Base-by-base conservation (phyloP, 2,113 vertebrate species). In the Solea solea region DNA sequence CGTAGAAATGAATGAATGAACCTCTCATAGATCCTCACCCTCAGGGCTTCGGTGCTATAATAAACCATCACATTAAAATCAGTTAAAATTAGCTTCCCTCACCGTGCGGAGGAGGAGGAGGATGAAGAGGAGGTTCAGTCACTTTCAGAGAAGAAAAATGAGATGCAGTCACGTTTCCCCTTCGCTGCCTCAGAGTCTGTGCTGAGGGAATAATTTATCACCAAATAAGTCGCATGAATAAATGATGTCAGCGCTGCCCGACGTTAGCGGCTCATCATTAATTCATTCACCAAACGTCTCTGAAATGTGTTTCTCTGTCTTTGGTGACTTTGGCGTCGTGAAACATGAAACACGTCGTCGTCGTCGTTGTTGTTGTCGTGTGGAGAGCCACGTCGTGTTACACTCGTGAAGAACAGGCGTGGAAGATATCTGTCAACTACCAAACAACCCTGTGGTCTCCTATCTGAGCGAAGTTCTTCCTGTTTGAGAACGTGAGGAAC, bases 121-220 rank as follows among this genome's bases (percentile, higher is more conserved):
- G n/a, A n/a, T n/a, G n/a, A n/a, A n/a, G n/a, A n/a, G n/a, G 45
- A 48, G 45, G 45, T 14, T 48, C 45, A 48, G 10, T 48, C 45
- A 48, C 68, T 71, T 11, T 42, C 48, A 67, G 34, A 57, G 54
- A 42, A 65, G 77, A 69, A 44, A 57, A 59, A 81, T 88, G 41
- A 63, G 68, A 76, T 42, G 63, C 52, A 85, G 68, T 53, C 64
- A 44, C 66, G 76, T 74, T 16, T 34, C 56, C 21, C 72, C 46
- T 76, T n/a, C 69, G 46, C 44, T 44, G 61, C 74, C 88, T 80
- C 71, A 46, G 59, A 88, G 86, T 40, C 70, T 9, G 45, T 64
- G 73, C 74, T 72, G 72, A 77, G 83, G 74, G 79, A 84, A 78
- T 88, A 40, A 89, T 85, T 83, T 39, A 79, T 90, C 62, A 80